phyloP scores from a whole-genome alignment of 2,113 vertebrate species.

The Zootoca vivipara region DNA sequence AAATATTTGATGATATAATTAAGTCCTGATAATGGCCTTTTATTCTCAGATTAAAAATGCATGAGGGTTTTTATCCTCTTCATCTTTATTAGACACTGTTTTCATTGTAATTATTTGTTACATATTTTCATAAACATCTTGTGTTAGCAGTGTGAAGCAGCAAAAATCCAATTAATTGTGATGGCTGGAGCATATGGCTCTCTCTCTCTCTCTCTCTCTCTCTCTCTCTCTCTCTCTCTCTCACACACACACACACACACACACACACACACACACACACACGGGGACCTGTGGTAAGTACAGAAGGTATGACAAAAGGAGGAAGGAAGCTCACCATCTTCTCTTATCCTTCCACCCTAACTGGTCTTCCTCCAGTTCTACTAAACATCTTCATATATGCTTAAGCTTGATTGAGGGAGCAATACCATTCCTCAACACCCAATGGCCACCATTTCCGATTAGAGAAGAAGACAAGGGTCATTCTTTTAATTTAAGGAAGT shows the following conservation, averaged over 20 bases:
- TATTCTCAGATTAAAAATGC: slow-evolving; percentile 71
- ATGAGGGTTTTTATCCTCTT: slow-evolving; percentile 63
- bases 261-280: background rate
- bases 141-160: slow-evolving; percentile 63
- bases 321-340: background rate
- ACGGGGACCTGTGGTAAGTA: background rate
- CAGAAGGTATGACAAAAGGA: background rate
- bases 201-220: fast-evolving
- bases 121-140: slow-evolving; percentile 56
- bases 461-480: background rate
- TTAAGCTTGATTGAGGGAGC: background rate
- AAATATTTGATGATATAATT: slow-evolving; percentile 74
- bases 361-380: background rate
- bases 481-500: background rate
- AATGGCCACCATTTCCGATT: background rate
- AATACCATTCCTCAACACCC: background rate
- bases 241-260: too few relatives aligned
- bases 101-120: slow-evolving; percentile 69
- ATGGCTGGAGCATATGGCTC: slow-evolving; percentile 26
- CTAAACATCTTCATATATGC: background rate
- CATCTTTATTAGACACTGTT: slow-evolving; percentile 68
- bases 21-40: slow-evolving; percentile 62
- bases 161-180: slow-evolving; percentile 56
- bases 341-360: background rate
- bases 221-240: fast-evolving